phyloP scores from a whole-genome alignment of 37 sponge, comb jelly and placozoan genomes.

The Spongilla lacustris region DNA sequence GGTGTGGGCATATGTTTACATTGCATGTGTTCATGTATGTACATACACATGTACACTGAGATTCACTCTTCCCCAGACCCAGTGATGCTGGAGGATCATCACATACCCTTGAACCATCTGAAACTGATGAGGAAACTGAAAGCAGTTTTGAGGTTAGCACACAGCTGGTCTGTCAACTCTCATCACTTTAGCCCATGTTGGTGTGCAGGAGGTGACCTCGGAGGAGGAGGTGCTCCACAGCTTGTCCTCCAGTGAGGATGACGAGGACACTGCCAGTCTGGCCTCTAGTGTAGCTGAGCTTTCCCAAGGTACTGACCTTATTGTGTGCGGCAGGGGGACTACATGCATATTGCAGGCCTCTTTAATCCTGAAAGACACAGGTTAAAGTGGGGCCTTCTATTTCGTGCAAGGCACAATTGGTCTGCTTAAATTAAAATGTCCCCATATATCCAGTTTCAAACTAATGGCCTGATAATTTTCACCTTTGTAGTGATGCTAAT shows the following conservation, averaged over 20 bases:
- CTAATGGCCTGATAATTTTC: too few species aligned
- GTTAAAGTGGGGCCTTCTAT: too few species aligned
- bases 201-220: constrained; percentile 12
- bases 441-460: too few species aligned
- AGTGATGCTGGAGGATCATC: not conserved
- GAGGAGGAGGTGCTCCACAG: constrained; percentile 29
- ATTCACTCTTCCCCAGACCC: not conserved
- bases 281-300: constrained; percentile 71
- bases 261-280: constrained; percentile 40
- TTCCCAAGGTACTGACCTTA: not conserved
- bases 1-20: not conserved
- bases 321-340: not conserved
- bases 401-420: too few species aligned
- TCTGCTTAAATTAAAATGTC: too few species aligned
- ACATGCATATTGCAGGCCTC: not conserved
- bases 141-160: constrained; percentile 17
- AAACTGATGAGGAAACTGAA: constrained; percentile 8
- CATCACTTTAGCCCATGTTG: not conserved
- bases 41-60: not conserved
- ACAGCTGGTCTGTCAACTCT: too few species aligned
- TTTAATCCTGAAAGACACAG: not conserved
- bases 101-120: not conserved
- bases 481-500: too few species aligned
- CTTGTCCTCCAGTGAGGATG: constrained; percentile 56
- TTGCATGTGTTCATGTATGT: not conserved